Evolutionary conservation across 2,888 invertebrate genomes (phyloP).

Genomic region (Myopa tessellatipennis): DNA sequence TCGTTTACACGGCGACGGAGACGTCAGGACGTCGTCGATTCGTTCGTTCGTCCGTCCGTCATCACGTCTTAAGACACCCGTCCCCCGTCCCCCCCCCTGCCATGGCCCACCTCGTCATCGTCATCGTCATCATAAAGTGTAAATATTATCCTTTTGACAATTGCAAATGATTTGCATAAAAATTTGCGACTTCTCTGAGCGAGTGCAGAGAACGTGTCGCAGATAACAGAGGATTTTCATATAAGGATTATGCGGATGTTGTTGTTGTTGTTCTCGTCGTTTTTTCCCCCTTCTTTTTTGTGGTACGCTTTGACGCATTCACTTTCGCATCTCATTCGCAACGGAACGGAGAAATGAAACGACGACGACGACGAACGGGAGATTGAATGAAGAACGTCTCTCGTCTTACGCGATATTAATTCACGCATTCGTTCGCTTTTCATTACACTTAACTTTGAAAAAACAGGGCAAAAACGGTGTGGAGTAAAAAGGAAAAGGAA

Average conservation of each 20-base stretch:
- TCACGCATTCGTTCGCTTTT: neutral
- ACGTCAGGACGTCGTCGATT: neutral
- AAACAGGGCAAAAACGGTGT: too few relatives aligned
- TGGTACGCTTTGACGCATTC: neutral
- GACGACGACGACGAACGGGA: neutral
- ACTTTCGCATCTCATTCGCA: neutral
- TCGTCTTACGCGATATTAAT: conserved; percentile 4
- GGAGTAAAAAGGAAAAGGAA: neutral
- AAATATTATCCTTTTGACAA: conserved; percentile 39
- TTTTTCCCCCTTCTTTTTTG: too few relatives aligned
- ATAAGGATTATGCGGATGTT: conserved; percentile 25
- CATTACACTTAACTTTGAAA: conserved; percentile 2
- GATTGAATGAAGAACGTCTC: too few relatives aligned
- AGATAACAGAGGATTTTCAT: conserved; percentile 17
- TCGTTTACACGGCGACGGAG: neutral
- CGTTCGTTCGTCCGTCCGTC: neutral
- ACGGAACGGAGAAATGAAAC: neutral
- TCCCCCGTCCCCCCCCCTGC: neutral
- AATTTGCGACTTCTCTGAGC: neutral
- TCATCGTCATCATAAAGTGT: conserved; percentile 21
- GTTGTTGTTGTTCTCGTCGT: neutral
- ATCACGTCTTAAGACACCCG: neutral
- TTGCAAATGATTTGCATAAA: conserved; percentile 42
- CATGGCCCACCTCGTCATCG: neutral
- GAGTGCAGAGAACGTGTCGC: neutral